phyloP scores from a whole-genome alignment of 2,113 vertebrate species.

The Danio rerio region GRCz12tu NC_133180.1:39355001-39355500 shows the following conservation, averaged over 20 bases:
- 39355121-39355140: too few relatives aligned
- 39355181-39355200: neutral
- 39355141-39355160: too few relatives aligned
- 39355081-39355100: too few relatives aligned
- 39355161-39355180: too few relatives aligned
- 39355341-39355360: conserved; percentile 14
- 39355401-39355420: conserved; percentile 59
- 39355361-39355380: conserved; percentile 57
- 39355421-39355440: conserved; percentile 41
- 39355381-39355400: conserved; percentile 67
- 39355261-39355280: conserved; percentile 66
- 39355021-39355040: too few relatives aligned
- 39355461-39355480: conserved; percentile 75
- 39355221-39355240: neutral
- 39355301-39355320: conserved; percentile 57
- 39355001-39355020: too few relatives aligned
- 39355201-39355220: neutral
- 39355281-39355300: conserved; percentile 56
- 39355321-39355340: conserved; percentile 65
- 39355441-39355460: conserved; percentile 71
- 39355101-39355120: too few relatives aligned
- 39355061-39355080: too few relatives aligned
- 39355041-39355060: too few relatives aligned
- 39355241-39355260: neutral
- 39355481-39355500: conserved; percentile 69